Conservation (phyloP, 2,888 invertebrate genomes). For the Toxonevra muliebris region DNA sequence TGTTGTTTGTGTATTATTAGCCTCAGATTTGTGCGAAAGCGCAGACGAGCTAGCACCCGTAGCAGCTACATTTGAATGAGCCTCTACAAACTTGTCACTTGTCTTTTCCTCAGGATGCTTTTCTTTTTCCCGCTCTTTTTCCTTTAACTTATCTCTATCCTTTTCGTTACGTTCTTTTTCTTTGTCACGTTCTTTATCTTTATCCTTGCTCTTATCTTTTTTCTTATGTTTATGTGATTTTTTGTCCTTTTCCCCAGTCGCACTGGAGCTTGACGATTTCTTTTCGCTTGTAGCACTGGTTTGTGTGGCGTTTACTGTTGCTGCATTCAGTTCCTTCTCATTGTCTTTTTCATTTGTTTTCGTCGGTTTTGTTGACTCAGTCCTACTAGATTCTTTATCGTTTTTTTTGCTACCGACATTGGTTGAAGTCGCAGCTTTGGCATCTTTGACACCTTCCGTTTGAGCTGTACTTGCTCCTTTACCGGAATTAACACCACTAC, state of each 20-base stretch:
- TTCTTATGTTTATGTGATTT: slow-evolving; percentile 72
- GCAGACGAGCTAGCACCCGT: neutral
- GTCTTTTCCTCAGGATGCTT: slow-evolving; percentile 42
- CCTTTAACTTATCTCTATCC: slow-evolving; percentile 48
- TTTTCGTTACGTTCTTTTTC: slow-evolving; percentile 57
- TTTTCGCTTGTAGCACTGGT: slow-evolving; percentile 40
- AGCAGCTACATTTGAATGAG: slow-evolving; percentile 9
- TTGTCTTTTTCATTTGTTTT: slow-evolving; percentile 32
- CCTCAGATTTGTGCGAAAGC: slow-evolving; percentile 26
- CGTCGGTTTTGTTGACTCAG: slow-evolving; percentile 23
- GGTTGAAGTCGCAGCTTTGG: slow-evolving; percentile 27
- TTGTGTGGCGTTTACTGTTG: slow-evolving; percentile 32
- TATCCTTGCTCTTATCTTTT: slow-evolving; percentile 74
- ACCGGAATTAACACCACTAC: slow-evolving; percentile 7
- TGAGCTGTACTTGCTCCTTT: slow-evolving; percentile 19
- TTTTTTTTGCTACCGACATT: slow-evolving; percentile 22
- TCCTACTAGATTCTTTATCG: slow-evolving; percentile 28
- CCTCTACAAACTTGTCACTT: slow-evolving; percentile 37
- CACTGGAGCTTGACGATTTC: slow-evolving; percentile 54
- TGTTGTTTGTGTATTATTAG: neutral
- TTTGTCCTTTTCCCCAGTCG: slow-evolving; percentile 57
- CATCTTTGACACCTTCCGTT: slow-evolving; percentile 32
- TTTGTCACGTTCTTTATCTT: slow-evolving; percentile 68
- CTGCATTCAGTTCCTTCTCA: slow-evolving; percentile 36
- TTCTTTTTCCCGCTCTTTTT: slow-evolving; percentile 40